Base-by-base conservation (phyloP, 2,888 invertebrate species). In the Catocala fraxini region DNA sequence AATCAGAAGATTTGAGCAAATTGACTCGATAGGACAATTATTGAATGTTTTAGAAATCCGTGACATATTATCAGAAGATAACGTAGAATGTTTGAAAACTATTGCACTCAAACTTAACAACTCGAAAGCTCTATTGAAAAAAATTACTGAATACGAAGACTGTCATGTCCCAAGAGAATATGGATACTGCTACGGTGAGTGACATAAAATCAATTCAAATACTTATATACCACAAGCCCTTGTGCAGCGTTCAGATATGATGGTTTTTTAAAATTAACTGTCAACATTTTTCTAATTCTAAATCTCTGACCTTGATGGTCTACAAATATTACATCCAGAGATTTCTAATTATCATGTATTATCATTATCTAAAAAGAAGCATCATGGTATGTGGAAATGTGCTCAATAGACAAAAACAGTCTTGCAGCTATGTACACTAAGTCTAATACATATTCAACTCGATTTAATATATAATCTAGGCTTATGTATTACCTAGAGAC, bases 21-120 rank as follows among this genome's bases (percentile, higher is more conserved):
- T 93, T 42, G 80, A 64, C 25, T 86, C 83, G 5, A 82, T 92
- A 52, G 82, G 87, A 5, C 80, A 93, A 43, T 77, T 94, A 42
- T 63, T 94, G 6, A 83, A 78, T 33, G 73, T 92, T 49, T 79
- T 94, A 59, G 93, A 94, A 84, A 72, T 90, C 13, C 79, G 93
- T 66, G 89, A 89, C 64, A 63, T 88, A 9, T 68, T 94, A 46
- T 89, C 91, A 10, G 91, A 90, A 72, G 85, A 89, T 55, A 86
- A 91, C 62, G 82, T 93, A 9, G 75, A 70, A 42, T 86, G 90
- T 7, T 74, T 94, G 52, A 89, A 87, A 71, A 81, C 81, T 56
- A 89, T 93, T n/a, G 88, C 85, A 34, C 69, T 74, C 25, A 83
- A 77, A 68, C 70, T 91, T 41, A 71, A 78, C 0, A 81, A 88